These are phyloP conservation scores for Mactromeris polynyma DNA, from an alignment of 2,888 invertebrate genomes.

Conservation along the genomic window DNA sequence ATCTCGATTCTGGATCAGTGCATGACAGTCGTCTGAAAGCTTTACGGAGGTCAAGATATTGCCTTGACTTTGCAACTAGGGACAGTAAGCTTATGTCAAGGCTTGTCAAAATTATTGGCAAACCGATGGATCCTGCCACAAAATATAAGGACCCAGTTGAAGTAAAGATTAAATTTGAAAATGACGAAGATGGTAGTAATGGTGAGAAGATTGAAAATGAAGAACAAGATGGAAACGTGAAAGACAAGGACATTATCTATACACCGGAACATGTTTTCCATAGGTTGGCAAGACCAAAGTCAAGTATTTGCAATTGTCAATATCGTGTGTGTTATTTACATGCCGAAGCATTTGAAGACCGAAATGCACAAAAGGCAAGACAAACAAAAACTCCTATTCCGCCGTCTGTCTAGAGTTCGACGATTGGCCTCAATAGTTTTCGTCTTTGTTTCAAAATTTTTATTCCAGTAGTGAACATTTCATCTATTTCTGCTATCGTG, in stretches of 20 bases:
- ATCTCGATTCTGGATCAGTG: background rate
- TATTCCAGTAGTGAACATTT: too few species aligned
- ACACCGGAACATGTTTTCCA: too few species aligned
- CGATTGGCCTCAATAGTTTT: too few species aligned
- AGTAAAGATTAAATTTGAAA: background rate
- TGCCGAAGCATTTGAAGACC: background rate
- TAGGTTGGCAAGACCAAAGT: background rate
- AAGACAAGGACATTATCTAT: too few species aligned
- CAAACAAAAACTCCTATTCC: too few species aligned
- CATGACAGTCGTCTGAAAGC: slow-evolving; percentile 5
- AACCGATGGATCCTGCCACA: background rate
- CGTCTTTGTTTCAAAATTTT: too few species aligned
- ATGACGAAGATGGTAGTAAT: background rate
- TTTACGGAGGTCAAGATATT: background rate
- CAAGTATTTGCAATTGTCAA: background rate
- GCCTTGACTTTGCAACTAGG: background rate
- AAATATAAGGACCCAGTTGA: background rate
- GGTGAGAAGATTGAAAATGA: too few species aligned
- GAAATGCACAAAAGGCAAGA: background rate
- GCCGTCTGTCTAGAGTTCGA: too few species aligned
- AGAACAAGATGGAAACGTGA: too few species aligned
- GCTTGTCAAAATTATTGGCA: background rate
- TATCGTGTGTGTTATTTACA: slow-evolving; percentile 14
- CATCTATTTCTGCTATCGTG: too few species aligned
- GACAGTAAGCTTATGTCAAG: slow-evolving; percentile 8